Conservation (phyloP, 2,113 vertebrate genomes). For the Lates calcarifer region DNA sequence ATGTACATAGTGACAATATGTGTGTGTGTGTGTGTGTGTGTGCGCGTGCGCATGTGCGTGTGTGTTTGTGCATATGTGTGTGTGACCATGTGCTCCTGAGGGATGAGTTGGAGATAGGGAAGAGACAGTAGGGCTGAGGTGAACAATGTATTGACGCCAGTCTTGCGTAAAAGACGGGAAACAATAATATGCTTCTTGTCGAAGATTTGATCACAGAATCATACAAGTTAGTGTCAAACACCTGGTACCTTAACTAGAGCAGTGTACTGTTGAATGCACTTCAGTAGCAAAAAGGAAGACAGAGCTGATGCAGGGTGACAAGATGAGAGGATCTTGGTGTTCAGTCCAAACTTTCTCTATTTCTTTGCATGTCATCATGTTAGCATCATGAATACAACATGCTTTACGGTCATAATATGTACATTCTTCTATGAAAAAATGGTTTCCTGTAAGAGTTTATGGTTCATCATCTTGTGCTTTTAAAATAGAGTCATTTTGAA, state of each 20-base stretch:
- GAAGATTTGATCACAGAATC: slow-evolving; percentile 46
- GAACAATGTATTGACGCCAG: neutral
- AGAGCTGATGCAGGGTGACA: neutral
- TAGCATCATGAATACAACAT: neutral
- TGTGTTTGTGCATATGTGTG: slow-evolving; percentile 4
- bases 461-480: neutral
- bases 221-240: slow-evolving; percentile 12
- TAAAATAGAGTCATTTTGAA: neutral
- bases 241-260: neutral
- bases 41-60: neutral
- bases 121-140: neutral
- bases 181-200: slow-evolving; percentile 30
- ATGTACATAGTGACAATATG: neutral
- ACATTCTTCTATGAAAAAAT: neutral
- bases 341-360: neutral
- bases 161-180: slow-evolving; percentile 42
- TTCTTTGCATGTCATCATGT: slow-evolving; percentile 2
- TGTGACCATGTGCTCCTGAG: slow-evolving; percentile 22
- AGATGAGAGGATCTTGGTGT: neutral
- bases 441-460: neutral
- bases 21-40: neutral
- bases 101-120: slow-evolving; percentile 20
- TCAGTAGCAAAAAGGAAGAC: neutral
- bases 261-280: neutral
- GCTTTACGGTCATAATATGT: too few relatives aligned